phyloP scores from a whole-genome alignment of 1,140 invertebrate genomes.

The Lordiphosa clarofinis region DNA sequence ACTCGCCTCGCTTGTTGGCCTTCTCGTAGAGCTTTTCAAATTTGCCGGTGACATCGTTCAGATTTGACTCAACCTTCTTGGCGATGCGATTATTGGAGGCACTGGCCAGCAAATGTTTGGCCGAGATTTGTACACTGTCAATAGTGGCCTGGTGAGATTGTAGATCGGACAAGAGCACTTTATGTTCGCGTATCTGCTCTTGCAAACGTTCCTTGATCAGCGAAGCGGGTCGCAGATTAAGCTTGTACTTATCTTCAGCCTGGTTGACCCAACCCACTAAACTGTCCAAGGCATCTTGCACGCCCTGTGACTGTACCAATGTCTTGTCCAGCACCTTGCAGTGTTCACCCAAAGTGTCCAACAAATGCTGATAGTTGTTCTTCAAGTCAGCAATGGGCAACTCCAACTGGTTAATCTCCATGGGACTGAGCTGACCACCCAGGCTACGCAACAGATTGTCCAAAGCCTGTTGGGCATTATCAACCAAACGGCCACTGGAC shows the following conservation, averaged over 20 bases:
- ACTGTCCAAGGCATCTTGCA: slow-evolving; percentile 94
- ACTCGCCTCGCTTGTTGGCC: slow-evolving; percentile 87
- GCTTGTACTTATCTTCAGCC: slow-evolving; percentile 91
- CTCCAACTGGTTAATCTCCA: slow-evolving; percentile 89
- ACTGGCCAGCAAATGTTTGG: slow-evolving; percentile 89
- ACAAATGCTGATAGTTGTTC: slow-evolving; percentile 88
- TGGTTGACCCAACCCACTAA: slow-evolving; percentile 91
- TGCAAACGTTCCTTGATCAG: slow-evolving; percentile 93
- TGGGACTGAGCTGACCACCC: slow-evolving; percentile 88
- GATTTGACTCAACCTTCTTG: slow-evolving; percentile 92
- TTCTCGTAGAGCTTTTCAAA: slow-evolving; percentile 93
- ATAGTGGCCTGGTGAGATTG: slow-evolving; percentile 92
- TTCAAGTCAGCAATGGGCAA: slow-evolving; percentile 88
- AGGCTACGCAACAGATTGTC: slow-evolving; percentile 87
- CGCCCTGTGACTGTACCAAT: slow-evolving; percentile 94
- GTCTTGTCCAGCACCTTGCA: slow-evolving; percentile 93
- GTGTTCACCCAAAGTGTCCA: slow-evolving; percentile 86
- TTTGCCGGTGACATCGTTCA: slow-evolving; percentile 90
- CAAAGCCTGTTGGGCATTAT: slow-evolving; percentile 85
- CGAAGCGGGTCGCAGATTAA: slow-evolving; percentile 89
- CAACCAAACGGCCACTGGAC: slow-evolving; percentile 90
- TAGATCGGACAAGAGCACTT: slow-evolving; percentile 89
- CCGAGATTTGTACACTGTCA: slow-evolving; percentile 88
- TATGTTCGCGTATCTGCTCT: slow-evolving; percentile 92
- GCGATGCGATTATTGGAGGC: slow-evolving; percentile 92